These are phyloP conservation scores for Recurvirostra avosetta DNA, from an alignment of 2,113 vertebrate species.

Conservation along the genomic window DNA sequence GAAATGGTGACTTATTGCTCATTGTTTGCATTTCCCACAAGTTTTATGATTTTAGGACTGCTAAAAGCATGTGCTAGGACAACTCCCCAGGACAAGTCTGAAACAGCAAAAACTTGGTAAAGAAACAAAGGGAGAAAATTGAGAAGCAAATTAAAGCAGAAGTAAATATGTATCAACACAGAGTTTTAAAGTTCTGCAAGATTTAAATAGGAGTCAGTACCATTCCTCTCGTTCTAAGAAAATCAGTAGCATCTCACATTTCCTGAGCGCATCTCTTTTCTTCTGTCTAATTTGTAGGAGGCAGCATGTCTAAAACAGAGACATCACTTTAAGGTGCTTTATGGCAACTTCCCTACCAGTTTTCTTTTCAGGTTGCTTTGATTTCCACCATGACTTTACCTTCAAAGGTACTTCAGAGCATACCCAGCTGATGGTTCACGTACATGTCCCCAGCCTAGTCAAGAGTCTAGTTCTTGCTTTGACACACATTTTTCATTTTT, in stretches of 20 bases:
- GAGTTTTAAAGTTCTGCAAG: background rate
- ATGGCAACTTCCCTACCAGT: background rate
- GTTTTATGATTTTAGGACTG: background rate
- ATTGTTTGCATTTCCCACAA: background rate
- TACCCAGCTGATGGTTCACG: background rate
- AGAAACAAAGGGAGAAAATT: background rate
- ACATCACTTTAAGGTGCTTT: background rate
- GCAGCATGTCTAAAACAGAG: background rate
- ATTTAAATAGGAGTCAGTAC: background rate
- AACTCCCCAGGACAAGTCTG: background rate
- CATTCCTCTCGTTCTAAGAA: background rate
- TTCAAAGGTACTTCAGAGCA: conserved; percentile 7
- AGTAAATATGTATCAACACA: background rate
- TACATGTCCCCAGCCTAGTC: background rate
- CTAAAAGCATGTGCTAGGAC: background rate
- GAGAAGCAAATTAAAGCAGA: conserved; percentile 1
- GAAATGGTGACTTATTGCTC: background rate
- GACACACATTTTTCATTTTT: background rate
- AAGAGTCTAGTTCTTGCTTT: background rate
- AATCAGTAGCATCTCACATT: background rate
- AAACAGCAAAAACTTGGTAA: background rate
- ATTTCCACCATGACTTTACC: conserved; percentile 18
- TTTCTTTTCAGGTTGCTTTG: conserved; percentile 24
- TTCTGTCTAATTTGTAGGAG: background rate
- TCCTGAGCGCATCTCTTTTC: background rate